Evolutionary conservation across 2,113 vertebrate genomes (phyloP).

Genomic region (Phycodurus eques): DNA sequence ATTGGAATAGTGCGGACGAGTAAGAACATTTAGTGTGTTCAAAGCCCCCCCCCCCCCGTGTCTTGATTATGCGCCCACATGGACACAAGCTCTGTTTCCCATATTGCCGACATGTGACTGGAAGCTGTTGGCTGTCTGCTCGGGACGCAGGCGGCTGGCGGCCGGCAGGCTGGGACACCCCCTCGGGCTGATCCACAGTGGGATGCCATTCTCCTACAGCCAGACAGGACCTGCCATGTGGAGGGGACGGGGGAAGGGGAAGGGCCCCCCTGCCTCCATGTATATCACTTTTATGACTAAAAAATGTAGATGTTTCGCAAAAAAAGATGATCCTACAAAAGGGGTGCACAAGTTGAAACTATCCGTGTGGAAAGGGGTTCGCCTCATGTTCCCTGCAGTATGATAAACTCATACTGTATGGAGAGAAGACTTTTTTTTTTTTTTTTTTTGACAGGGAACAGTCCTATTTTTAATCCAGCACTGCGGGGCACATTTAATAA

Average conservation of each 20-base stretch:
- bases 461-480: conserved; percentile 82
- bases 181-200: conserved; percentile 37
- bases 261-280: background rate
- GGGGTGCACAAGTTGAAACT: conserved; percentile 65
- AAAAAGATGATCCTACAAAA: background rate
- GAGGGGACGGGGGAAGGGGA: background rate
- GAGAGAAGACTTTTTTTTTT: conserved; percentile 47
- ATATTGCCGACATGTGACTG: conserved; percentile 77
- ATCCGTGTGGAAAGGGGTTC: conserved; percentile 70
- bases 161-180: conserved; percentile 54
- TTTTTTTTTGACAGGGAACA: conserved; percentile 52
- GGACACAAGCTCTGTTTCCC: conserved; percentile 75
- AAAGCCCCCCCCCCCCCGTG: conserved; percentile 31
- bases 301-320: background rate
- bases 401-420: conserved; percentile 56
- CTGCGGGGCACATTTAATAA: conserved; percentile 83
- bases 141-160: conserved; percentile 72
- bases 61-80: conserved; percentile 68
- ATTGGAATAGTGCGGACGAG: background rate
- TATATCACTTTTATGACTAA: background rate
- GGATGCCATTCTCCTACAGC: conserved; percentile 20
- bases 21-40: conserved; percentile 10
- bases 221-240: background rate
- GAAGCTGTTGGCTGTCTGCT: conserved; percentile 80
- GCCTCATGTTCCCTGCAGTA: conserved; percentile 57